Base-by-base conservation (phyloP, 2,888 invertebrate species). In the Metellina segmentata region DNA sequence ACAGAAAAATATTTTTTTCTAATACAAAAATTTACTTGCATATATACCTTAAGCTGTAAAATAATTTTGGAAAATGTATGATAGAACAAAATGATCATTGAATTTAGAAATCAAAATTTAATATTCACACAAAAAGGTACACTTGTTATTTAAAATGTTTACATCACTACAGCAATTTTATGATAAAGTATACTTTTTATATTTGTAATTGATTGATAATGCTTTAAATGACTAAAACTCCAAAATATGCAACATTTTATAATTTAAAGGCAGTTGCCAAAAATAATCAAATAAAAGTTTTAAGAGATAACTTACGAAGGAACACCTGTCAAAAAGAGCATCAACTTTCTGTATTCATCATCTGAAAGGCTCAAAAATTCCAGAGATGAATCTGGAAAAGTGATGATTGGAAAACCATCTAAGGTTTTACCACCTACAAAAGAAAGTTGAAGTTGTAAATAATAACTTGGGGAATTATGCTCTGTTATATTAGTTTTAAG, bases 291-390 rank as follows among this genome's bases (percentile, higher is more conserved):
- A 78, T 19, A 79, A 20, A 53, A 53, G n/a, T 51, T 19, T 9
- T n/a, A 34, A 34, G 34, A 34, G 34, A 34, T 7, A 16, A 96
- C 98, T 97, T 96, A 99, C 98, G 98, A 97, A 95, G 98, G 98
- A 94, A 99, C 98, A 94, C 98, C 98, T 91, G 98, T 98, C 95
- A 99, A 97, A 96, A 99, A 99, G 94, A 98, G 96, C 95, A 99
- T 97, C 94, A 99, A 96, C 94, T 98, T 97, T 95, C 97, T 97
- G 95, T 99, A 99, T 95, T 99, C 98, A 92, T 97, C 96, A 94
- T 98, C 98, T 87, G 96, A 96, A 93, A 99, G 95, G 93, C 96
- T 96, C 94, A 97, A 97, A 95, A 98, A 98, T 81, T 89, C 92
- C 95, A 97, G 97, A 94, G 97, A 97, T 13, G 95, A 95, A 95